Percentiles rank a stretch among this genome's conserved stretches.
phyloP scores from a whole-genome alignment of 2,797 vertebrate species.

The Spondyliosoma cantharus region DNA sequence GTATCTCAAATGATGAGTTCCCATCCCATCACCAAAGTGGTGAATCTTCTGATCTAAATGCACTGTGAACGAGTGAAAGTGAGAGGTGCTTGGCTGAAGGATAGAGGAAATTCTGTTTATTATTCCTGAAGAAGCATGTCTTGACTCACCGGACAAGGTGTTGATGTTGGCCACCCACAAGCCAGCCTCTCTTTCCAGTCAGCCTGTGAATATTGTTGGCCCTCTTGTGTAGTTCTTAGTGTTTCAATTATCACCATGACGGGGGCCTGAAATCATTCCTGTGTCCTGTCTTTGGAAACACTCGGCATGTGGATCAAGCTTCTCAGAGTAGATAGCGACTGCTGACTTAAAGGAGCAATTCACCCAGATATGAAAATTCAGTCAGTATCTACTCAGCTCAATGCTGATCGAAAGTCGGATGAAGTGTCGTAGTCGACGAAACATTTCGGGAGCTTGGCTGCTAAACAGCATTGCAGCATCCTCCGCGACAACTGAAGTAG shows the following conservation, averaged over 20 bases:
- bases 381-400: too few relatives aligned
- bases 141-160: slow-evolving; percentile 25
- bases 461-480: too few relatives aligned
- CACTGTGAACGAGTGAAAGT: neutral
- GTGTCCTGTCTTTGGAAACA: slow-evolving; percentile 2
- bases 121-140: slow-evolving; percentile 9
- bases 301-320: neutral
- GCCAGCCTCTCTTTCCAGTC: slow-evolving; percentile 22
- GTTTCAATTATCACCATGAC: slow-evolving; percentile 17
- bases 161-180: slow-evolving; percentile 37
- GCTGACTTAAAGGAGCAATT: too few relatives aligned
- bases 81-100: neutral
- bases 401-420: too few relatives aligned
- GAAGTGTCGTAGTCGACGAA: too few relatives aligned
- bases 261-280: slow-evolving; percentile 8
- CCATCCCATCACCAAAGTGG: neutral
- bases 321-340: neutral
- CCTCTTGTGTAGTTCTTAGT: slow-evolving; percentile 3
- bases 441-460: too few relatives aligned
- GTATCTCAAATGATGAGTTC: neutral
- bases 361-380: too few relatives aligned
- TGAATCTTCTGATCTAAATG: neutral
- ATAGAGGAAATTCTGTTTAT: slow-evolving; percentile 3
- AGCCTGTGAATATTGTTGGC: neutral
- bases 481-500: too few relatives aligned